phyloP scores from a whole-genome alignment of 2,113 vertebrate species.

The Colaptes auratus region DNA sequence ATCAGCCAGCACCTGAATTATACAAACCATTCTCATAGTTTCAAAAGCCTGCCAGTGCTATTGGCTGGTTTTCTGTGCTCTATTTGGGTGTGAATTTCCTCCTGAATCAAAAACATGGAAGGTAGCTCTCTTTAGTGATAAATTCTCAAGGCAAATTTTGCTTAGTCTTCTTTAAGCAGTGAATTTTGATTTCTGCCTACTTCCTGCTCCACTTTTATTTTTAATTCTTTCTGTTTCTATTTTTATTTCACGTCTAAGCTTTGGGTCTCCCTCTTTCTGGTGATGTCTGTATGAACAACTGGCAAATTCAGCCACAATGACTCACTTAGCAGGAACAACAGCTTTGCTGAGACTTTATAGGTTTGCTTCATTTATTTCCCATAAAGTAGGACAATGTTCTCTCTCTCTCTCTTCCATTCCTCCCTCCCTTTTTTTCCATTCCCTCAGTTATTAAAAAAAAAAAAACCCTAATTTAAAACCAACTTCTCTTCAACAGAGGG shows the following conservation, averaged over 20 bases:
- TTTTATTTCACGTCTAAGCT: slow-evolving; percentile 16
- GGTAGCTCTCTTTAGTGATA: not conserved
- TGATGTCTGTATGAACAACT: slow-evolving; percentile 44
- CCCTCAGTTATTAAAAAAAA: slow-evolving; percentile 16
- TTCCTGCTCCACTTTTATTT: not conserved
- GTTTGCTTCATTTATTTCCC: slow-evolving; percentile 50
- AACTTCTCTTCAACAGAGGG: not conserved
- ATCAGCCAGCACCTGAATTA: not conserved
- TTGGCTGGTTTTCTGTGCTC: not conserved
- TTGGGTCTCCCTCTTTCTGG: slow-evolving; percentile 11
- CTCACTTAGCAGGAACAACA: slow-evolving; percentile 51
- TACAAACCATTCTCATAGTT: not conserved
- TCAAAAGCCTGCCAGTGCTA: not conserved
- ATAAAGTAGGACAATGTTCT: slow-evolving; percentile 31
- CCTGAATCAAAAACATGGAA: not conserved
- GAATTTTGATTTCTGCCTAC: slow-evolving; percentile 4
- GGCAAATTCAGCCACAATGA: slow-evolving; percentile 52
- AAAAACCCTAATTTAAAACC: slow-evolving; percentile 40
- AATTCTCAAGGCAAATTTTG: not conserved
- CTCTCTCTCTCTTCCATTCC: not conserved
- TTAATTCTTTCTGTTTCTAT: not conserved
- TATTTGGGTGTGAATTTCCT: not conserved
- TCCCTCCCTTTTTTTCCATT: not conserved
- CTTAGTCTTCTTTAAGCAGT: not conserved
- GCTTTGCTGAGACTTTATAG: slow-evolving; percentile 40